These are phyloP conservation scores for Acanthoscelides obtectus DNA, from an alignment of 2,888 invertebrate genomes.

Conservation along the genomic window DNA sequence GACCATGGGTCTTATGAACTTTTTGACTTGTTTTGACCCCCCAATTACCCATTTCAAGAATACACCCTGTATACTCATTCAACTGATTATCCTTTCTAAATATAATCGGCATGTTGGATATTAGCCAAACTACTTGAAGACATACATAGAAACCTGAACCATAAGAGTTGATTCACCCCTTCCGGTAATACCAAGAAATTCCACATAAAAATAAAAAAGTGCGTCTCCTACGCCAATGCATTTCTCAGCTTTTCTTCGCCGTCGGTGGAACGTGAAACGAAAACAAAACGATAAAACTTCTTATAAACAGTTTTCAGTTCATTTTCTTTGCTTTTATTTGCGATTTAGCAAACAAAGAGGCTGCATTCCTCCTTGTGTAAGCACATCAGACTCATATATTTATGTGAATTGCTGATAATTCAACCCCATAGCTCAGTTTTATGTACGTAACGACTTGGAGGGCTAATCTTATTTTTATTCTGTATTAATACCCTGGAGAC, in stretches of 20 bases:
- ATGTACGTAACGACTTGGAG: neutral
- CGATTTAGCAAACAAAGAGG: constrained; percentile 40
- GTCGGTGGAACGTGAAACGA: constrained; percentile 40
- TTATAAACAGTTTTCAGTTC: constrained; percentile 46
- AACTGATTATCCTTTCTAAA: too few relatives aligned
- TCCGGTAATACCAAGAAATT: too few relatives aligned
- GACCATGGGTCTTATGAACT: too few relatives aligned
- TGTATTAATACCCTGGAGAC: too few relatives aligned
- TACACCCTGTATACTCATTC: too few relatives aligned
- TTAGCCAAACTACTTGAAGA: too few relatives aligned
- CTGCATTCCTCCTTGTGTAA: constrained; percentile 33
- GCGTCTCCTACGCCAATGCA: neutral
- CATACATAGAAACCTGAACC: too few relatives aligned
- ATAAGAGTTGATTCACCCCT: too few relatives aligned
- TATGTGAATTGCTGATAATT: neutral
- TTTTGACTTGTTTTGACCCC: too few relatives aligned
- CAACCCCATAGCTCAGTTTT: neutral
- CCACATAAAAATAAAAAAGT: neutral
- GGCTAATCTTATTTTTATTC: neutral
- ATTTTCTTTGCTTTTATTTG: constrained; percentile 43
- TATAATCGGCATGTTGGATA: too few relatives aligned
- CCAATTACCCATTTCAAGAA: too few relatives aligned
- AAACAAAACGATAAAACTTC: constrained; percentile 48
- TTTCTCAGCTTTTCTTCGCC: neutral
- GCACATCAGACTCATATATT: constrained; percentile 23